phyloP scores from a whole-genome alignment of 1,140 invertebrate species.

The Saccostrea cuccullata region DNA sequence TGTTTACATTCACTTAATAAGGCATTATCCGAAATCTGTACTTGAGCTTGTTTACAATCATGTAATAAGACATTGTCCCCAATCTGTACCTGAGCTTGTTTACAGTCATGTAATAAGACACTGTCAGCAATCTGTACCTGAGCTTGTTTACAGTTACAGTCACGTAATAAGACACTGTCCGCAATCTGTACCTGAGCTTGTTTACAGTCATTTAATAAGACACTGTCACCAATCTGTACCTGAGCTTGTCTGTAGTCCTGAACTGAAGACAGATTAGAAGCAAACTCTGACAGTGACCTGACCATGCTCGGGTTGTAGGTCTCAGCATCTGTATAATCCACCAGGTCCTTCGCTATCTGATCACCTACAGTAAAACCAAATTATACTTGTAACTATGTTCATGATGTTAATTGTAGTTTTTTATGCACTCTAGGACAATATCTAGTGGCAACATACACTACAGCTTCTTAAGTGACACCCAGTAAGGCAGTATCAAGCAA shows the following conservation, averaged over 20 bases:
- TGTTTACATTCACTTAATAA: no score
- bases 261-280: slow-evolving; percentile 72
- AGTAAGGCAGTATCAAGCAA: neutral
- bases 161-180: neutral
- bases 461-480: neutral
- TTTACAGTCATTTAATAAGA: neutral
- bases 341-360: slow-evolving; percentile 68
- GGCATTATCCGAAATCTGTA: no score
- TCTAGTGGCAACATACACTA: neutral
- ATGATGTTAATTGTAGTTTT: neutral
- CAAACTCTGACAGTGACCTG: slow-evolving; percentile 69
- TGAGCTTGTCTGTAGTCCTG: slow-evolving; percentile 76
- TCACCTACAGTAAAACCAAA: slow-evolving; percentile 65
- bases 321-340: slow-evolving; percentile 71
- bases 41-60: no score
- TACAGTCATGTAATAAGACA: neutral
- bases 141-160: slow-evolving; percentile 76
- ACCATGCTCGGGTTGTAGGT: slow-evolving; percentile 70
- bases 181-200: no score
- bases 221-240: no score
- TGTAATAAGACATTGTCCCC: no score
- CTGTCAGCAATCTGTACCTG: slow-evolving; percentile 57
- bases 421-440: neutral
- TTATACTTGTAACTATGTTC: neutral
- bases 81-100: no score